Base-by-base conservation (phyloP, 2,888 invertebrate genomes). In the Strigamia transsilvanica region DNA sequence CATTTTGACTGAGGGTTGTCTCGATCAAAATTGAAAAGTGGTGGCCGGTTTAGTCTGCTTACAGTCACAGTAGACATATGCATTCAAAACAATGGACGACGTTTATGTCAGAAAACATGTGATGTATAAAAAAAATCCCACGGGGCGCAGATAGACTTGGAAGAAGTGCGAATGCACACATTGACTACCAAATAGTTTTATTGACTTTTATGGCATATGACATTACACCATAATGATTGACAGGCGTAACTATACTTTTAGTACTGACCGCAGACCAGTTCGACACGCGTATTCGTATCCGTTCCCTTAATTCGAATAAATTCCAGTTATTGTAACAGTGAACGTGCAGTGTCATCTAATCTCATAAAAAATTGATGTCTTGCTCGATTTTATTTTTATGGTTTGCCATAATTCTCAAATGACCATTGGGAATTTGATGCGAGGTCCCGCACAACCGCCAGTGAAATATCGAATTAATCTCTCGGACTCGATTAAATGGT, bases 391-490 rank as follows among this genome's bases (percentile, higher is more conserved):
- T 27, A 9, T 73, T 73, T 73, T 73, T 32, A 73, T 73, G 73
- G 32, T n/a, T 32, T 6, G 73, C 73, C 32, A 73, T 73, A 73
- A 73, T 73, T 73, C 73, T 73, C 32, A 73, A 73, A 73, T 73
- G 73, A 73, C 73, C 73, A 32, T 27, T 32, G 73, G 32, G 27
- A 73, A 23, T 73, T 73, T 56, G 56, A 15, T 56, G 56, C 9
- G 56, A 3, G n/a, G n/a, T 56, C 56, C 21, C 56, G 56, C 46
- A 18, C 21, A 56, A 56, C 56, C 56, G 15, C 56, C 56, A 2
- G 18, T 73, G 32, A 23, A 73, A 73, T 73, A 73, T 73, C 73
- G 73, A 73, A 73, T 73, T 73, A 73, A 73, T 73, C 73, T 73
- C 15, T 13, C 21, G 32, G 32, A 73, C 23, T 73, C 73, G 73